These are phyloP conservation scores for Pseudomyrmex pallidus DNA, from an alignment of 1,140 invertebrate genomes.

Conservation along the genomic window DNA sequence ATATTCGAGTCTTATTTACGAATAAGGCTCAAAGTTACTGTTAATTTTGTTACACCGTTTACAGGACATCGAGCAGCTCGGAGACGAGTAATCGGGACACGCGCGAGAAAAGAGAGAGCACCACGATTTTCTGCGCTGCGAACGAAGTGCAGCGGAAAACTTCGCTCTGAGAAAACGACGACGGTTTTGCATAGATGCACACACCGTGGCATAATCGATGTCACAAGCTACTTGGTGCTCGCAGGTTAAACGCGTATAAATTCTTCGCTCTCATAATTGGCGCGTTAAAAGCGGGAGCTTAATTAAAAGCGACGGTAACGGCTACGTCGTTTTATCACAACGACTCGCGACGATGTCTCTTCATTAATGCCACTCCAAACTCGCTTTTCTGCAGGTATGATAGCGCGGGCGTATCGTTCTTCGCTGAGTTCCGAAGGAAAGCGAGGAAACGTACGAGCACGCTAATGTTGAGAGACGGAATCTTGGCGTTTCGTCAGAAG, in stretches of 20 bases:
- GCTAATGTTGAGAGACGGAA: conserved; percentile 59
- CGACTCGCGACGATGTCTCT: conserved; percentile 58
- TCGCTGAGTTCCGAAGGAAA: conserved; percentile 20
- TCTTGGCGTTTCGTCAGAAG: conserved; percentile 63
- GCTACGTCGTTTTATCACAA: conserved; percentile 50
- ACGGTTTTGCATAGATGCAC: conserved; percentile 38
- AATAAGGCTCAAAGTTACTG: neutral
- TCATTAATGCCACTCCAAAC: conserved; percentile 66
- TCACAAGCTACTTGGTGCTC: conserved; percentile 49
- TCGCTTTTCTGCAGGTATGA: conserved; percentile 50
- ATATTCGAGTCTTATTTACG: too few relatives aligned
- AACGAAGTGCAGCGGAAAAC: conserved; percentile 16
- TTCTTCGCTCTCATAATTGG: conserved; percentile 60
- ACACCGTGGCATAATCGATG: conserved; percentile 53
- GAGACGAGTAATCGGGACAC: conserved; percentile 12
- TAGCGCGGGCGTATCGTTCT: conserved; percentile 37
- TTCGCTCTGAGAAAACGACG: neutral
- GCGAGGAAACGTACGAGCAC: conserved; percentile 31
- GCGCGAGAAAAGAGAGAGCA: neutral
- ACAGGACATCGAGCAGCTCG: neutral
- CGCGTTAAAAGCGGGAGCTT: conserved; percentile 47
- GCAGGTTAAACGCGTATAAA: conserved; percentile 56
- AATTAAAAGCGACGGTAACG: conserved; percentile 55
- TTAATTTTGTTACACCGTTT: neutral
- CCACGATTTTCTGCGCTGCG: conserved; percentile 15